These are phyloP conservation scores for Zoroaster sp. DNA, from an alignment of 53 echinoderm and acorn worm genomes.

Conservation along the genomic window DNA sequence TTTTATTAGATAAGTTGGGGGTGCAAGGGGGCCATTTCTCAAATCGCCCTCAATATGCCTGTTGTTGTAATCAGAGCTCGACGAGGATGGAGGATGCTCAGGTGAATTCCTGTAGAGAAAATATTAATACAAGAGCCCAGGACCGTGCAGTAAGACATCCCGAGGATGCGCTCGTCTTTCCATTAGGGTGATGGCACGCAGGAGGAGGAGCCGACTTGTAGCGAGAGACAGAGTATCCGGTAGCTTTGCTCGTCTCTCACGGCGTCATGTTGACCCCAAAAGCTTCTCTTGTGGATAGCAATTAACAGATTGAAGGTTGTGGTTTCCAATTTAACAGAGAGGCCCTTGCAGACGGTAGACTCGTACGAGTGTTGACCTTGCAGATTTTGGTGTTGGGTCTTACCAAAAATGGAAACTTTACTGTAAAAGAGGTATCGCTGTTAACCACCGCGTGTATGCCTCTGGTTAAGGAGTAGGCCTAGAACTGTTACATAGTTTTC, in stretches of 20 bases:
- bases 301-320: conserved; percentile 21
- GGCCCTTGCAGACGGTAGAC: not conserved
- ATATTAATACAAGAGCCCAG: not conserved
- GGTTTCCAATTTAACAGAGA: not conserved
- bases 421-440: too few species aligned
- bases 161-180: not conserved
- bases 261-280: not conserved
- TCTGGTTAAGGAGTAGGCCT: too few species aligned
- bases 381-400: not conserved
- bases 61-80: not conserved
- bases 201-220: not conserved
- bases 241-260: not conserved
- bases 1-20: not conserved
- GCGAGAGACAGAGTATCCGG: not conserved
- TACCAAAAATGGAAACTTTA: too few species aligned
- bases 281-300: conserved; percentile 4
- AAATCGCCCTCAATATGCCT: not conserved
- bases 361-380: not conserved
- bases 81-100: not conserved
- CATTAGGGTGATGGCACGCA: not conserved
- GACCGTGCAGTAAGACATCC: not conserved
- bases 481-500: too few species aligned
- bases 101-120: not conserved
- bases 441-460: too few species aligned
- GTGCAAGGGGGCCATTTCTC: not conserved